Evolutionary conservation across 2,113 vertebrate species (phyloP).

Genomic region (Pteruthius melanotis): DNA sequence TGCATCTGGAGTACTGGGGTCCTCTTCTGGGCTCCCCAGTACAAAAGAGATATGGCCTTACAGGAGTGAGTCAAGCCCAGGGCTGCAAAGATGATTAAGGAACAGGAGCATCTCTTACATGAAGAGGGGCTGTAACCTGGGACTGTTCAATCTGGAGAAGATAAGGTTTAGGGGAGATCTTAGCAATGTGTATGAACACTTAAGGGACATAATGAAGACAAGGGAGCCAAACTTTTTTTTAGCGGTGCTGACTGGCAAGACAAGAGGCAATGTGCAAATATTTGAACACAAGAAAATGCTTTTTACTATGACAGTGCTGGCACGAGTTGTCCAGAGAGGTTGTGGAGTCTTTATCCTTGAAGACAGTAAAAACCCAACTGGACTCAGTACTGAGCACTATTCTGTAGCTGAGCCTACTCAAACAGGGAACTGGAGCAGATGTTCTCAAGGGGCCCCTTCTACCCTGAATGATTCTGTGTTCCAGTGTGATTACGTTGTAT

Average conservation of each 20-base stretch:
- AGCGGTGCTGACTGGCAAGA: not conserved
- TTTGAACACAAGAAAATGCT: not conserved
- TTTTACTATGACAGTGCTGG: not conserved
- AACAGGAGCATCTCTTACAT: not conserved
- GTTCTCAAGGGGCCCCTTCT: not conserved
- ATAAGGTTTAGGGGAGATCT: not conserved
- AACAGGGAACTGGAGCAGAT: not conserved
- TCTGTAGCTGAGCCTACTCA: not conserved
- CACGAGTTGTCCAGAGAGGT: not conserved
- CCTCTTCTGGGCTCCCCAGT: not conserved
- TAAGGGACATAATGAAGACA: not conserved
- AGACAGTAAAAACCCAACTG: not conserved
- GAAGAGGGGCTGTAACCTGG: not conserved
- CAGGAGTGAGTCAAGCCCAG: not conserved
- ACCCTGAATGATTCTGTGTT: not conserved
- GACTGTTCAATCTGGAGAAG: not conserved
- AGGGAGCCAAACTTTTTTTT: not conserved
- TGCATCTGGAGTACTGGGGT: not conserved
- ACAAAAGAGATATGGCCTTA: not conserved
- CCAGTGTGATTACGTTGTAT: not conserved
- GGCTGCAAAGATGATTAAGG: not conserved
- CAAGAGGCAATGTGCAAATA: not conserved
- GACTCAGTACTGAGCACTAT: not conserved
- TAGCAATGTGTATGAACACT: not conserved
- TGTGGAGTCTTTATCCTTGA: not conserved